phyloP scores from a whole-genome alignment of 2,888 invertebrate species.

The Meteorus cinctellus region DNA sequence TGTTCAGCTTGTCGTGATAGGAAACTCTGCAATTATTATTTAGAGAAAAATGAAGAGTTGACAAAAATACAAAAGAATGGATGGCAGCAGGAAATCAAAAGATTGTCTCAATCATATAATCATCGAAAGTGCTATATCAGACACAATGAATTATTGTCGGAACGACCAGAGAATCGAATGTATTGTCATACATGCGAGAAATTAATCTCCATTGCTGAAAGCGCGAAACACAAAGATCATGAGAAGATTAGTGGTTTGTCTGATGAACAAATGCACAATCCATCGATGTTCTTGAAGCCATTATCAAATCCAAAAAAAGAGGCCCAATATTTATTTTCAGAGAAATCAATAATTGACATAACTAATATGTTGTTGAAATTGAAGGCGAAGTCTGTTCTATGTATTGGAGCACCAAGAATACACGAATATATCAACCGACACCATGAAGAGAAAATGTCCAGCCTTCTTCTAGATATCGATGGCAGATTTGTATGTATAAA shows the following conservation, averaged over 20 bases:
- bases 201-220: conserved; percentile 72
- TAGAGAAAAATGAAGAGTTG: conserved; percentile 74
- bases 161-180: conserved; percentile 67
- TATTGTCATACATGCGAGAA: conserved; percentile 81
- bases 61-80: conserved; percentile 69
- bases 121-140: conserved; percentile 76
- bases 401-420: conserved; percentile 89
- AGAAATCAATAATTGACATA: conserved; percentile 80
- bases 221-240: conserved; percentile 76
- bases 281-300: conserved; percentile 81
- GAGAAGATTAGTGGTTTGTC: conserved; percentile 75
- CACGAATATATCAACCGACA: conserved; percentile 79
- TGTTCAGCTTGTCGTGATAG: conserved; percentile 90
- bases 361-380: conserved; percentile 78
- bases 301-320: conserved; percentile 85
- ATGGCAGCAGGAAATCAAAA: conserved; percentile 75
- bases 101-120: conserved; percentile 74
- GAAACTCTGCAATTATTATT: conserved; percentile 84
- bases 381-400: conserved; percentile 80
- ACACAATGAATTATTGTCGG: conserved; percentile 74
- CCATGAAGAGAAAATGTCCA: conserved; percentile 72
- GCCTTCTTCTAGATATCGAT: conserved; percentile 88
- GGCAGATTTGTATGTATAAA: conserved; percentile 77
- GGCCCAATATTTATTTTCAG: conserved; percentile 91
- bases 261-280: conserved; percentile 77